Conservation (phyloP, 1,140 invertebrate species). For the Drosophila paulistorum region DNA sequence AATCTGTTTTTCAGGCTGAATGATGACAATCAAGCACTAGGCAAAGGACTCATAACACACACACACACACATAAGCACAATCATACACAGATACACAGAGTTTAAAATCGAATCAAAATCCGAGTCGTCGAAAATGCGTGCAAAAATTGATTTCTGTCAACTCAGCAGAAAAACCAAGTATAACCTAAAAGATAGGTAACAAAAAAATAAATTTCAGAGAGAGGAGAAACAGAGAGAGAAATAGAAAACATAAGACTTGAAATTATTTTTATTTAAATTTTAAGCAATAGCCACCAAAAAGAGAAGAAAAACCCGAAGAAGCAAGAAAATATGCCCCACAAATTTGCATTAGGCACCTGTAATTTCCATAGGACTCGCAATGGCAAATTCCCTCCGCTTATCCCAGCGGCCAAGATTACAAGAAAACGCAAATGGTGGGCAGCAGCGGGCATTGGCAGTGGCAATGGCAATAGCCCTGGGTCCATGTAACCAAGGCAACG, state of each 20-base stretch:
- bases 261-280: constrained; percentile 54
- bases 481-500: background rate
- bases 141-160: constrained; percentile 55
- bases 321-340: constrained; percentile 70
- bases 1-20: constrained; percentile 80
- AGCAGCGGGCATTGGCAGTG: constrained; percentile 23
- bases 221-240: background rate
- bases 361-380: constrained; percentile 59
- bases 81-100: constrained; percentile 3
- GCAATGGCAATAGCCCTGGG: constrained; percentile 5
- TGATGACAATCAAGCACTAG: constrained; percentile 70
- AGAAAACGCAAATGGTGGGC: background rate
- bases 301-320: background rate
- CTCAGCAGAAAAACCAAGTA: constrained; percentile 30
- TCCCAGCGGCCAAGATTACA: constrained; percentile 48
- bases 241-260: constrained; percentile 18
- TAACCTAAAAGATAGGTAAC: background rate
- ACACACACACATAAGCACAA: constrained; percentile 52
- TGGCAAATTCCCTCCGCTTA: constrained; percentile 67
- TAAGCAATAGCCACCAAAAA: constrained; percentile 18
- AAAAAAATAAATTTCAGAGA: background rate
- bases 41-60: constrained; percentile 30
- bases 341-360: constrained; percentile 80
- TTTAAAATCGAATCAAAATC: constrained; percentile 4
- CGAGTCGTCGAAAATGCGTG: constrained; percentile 8